These are phyloP conservation scores for Ormyrus thymus DNA, from an alignment of 2,888 invertebrate species.

Conservation along the genomic window DNA sequence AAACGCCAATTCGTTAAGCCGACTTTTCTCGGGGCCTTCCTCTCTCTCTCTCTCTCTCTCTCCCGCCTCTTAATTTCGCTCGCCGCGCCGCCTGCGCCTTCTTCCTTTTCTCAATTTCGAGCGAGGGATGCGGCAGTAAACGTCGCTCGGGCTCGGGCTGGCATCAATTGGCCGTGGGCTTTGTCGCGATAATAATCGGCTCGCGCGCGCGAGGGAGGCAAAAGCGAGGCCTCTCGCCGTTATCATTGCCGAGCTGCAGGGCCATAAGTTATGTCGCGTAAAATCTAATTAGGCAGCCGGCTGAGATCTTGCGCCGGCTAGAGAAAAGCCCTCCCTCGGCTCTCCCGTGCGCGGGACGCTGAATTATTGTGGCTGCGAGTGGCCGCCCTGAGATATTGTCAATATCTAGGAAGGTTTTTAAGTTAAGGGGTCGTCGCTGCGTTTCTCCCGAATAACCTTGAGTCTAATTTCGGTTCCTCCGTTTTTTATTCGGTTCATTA, in stretches of 20 bases:
- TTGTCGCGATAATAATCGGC: conserved; percentile 45
- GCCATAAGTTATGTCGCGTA: conserved; percentile 27
- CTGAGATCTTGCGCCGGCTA: no score
- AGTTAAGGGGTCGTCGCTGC: no score
- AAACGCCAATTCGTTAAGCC: conserved; percentile 24
- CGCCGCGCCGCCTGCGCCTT: not conserved
- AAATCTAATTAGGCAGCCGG: conserved; percentile 24
- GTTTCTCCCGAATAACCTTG: no score
- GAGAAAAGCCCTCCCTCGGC: no score
- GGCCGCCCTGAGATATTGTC: no score
- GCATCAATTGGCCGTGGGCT: not conserved
- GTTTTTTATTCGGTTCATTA: no score
- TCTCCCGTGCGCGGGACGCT: no score
- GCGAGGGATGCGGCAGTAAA: not conserved
- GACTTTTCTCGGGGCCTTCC: not conserved
- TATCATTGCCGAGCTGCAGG: conserved; percentile 8
- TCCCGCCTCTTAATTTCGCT: not conserved
- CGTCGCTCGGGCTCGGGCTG: conserved; percentile 23
- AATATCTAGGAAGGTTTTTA: no score
- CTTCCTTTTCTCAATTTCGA: no score
- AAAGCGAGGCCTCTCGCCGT: not conserved
- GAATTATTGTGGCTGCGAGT: no score
- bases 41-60: conserved; percentile 10
- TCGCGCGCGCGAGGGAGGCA: not conserved
- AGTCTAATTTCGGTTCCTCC: no score